These are phyloP conservation scores for Tarsius wallacei DNA, from an alignment of 2,797 vertebrate species.

Conservation along the genomic window DNA sequence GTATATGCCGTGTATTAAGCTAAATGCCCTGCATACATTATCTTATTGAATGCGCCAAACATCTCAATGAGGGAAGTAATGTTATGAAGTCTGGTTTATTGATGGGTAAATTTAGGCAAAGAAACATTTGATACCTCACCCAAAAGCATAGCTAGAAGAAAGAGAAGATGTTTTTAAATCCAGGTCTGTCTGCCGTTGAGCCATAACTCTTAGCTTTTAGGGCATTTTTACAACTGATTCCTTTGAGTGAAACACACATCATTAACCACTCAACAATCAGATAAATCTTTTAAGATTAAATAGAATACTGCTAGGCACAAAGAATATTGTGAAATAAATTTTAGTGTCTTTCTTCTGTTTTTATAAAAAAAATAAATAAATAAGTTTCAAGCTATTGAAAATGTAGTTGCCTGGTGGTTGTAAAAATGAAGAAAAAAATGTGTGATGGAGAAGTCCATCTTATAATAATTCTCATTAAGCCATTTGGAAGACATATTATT, in stretches of 20 bases:
- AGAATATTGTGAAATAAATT: not conserved
- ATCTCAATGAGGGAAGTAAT: conserved; percentile 2
- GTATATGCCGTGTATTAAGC: not conserved
- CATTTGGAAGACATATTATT: conserved; percentile 12
- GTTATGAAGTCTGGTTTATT: not conserved
- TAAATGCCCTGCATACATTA: not conserved
- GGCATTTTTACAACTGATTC: not conserved
- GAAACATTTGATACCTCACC: not conserved
- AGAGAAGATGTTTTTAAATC: conserved; percentile 48
- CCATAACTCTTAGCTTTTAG: not conserved
- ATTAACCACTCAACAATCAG: not conserved
- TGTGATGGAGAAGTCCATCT: not conserved
- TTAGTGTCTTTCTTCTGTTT: conserved; percentile 40
- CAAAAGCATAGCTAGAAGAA: not conserved
- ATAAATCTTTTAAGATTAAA: conserved; percentile 24
- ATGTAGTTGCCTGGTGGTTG: not conserved
- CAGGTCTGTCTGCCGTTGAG: not conserved
- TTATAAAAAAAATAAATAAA: not conserved
- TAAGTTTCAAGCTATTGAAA: not conserved
- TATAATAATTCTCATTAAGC: conserved; percentile 25
- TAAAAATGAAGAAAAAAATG: not conserved
- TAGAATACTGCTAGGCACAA: not conserved
- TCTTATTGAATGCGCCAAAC: conserved; percentile 4
- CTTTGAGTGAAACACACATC: not conserved
- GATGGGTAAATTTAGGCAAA: not conserved